Evolutionary conservation across 2,888 invertebrate genomes (phyloP).

Genomic region (Chelonus formosanus): DNA sequence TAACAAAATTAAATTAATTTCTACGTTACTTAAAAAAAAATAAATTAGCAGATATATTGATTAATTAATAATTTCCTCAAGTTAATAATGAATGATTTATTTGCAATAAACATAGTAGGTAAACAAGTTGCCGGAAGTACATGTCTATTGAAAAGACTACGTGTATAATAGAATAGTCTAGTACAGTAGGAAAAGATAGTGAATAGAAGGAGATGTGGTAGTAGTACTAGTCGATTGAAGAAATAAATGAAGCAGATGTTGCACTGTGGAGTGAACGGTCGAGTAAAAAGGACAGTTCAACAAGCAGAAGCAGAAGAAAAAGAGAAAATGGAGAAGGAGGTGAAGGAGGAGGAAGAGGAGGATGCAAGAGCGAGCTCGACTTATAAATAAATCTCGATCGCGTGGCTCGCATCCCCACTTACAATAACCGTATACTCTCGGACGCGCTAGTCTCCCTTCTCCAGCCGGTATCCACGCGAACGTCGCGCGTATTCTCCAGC

Average conservation of each 20-base stretch:
- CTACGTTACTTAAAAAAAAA: constrained; percentile 1
- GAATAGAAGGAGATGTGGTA: constrained; percentile 24
- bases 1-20: too few relatives aligned
- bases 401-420: constrained; percentile 63
- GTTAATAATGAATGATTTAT: background rate
- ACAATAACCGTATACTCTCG: constrained; percentile 23
- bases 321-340: constrained; percentile 3
- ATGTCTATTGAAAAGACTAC: constrained; percentile 6
- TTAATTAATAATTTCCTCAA: background rate
- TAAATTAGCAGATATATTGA: background rate
- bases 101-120: constrained; percentile 10
- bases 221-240: constrained; percentile 35
- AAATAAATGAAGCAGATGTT: constrained; percentile 40
- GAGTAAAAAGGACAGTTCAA: constrained; percentile 38
- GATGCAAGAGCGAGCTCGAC: constrained; percentile 44
- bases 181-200: constrained; percentile 4
- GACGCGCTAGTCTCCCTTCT: background rate
- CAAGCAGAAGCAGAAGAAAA: constrained; percentile 18
- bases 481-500: constrained; percentile 28
- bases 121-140: constrained; percentile 14
- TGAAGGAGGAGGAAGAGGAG: constrained; percentile 21
- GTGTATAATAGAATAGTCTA: too few relatives aligned
- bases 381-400: constrained; percentile 66
- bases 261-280: constrained; percentile 36
- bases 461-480: constrained; percentile 6